phyloP scores from a whole-genome alignment of 1,140 invertebrate genomes.

The Drosophila hydei region DNA sequence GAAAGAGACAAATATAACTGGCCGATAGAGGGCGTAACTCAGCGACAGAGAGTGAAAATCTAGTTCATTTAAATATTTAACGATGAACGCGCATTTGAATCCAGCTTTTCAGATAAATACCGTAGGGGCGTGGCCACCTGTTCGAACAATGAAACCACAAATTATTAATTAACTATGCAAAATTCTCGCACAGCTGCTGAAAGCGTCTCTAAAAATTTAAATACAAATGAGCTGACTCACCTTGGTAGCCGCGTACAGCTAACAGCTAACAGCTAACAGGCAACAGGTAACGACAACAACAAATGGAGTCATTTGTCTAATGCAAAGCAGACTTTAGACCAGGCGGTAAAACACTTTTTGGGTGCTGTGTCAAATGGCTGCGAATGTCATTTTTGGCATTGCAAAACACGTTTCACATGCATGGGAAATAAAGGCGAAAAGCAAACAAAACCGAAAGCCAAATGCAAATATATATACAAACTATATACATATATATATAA shows the following conservation, averaged over 20 bases:
- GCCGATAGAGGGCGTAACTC: conserved; percentile 22
- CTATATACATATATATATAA: too few relatives aligned
- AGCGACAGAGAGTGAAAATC: conserved; percentile 12
- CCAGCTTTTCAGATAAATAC: conserved; percentile 11
- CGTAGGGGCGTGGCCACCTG: conserved; percentile 39
- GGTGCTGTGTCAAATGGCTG: conserved; percentile 7
- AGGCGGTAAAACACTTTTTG: conserved; percentile 2
- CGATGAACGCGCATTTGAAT: conserved; percentile 8
- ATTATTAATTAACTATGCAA: conserved; percentile 54
- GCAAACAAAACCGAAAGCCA: conserved; percentile 19
- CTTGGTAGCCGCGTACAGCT: conserved; percentile 25
- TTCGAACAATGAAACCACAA: conserved; percentile 39
- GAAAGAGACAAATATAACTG: conserved; percentile 21
- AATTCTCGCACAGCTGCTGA: conserved; percentile 28
- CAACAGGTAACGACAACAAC: conserved; percentile 14
- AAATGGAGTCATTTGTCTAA: conserved; percentile 47
- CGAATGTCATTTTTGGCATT: conserved; percentile 40
- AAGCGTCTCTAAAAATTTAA: conserved; percentile 31
- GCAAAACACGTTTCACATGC: conserved; percentile 46
- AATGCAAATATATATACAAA: conserved; percentile 45
- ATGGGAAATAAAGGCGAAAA: conserved; percentile 35
- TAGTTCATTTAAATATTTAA: conserved; percentile 56
- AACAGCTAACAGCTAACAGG: conserved; percentile 1
- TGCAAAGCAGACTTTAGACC: conserved; percentile 11
- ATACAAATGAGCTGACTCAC: conserved; percentile 39